Conservation (phyloP, 2,888 invertebrate species). For the Tribolium freemani region DNA sequence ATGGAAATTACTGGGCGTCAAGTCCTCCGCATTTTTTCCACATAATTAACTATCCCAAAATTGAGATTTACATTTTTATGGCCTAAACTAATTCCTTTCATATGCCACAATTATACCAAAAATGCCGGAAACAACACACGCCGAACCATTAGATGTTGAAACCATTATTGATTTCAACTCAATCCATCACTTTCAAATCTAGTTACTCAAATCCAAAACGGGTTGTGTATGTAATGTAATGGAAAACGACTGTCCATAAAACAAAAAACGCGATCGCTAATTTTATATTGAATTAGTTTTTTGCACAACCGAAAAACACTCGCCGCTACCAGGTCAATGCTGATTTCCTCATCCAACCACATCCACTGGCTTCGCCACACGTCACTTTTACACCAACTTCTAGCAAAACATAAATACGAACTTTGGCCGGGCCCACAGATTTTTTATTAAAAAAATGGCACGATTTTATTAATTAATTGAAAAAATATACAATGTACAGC, state of each 20-base stretch:
- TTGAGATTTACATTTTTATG: constrained; percentile 44
- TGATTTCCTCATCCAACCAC: background rate
- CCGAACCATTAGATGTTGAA: background rate
- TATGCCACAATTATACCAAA: background rate
- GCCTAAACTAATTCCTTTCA: constrained; percentile 21
- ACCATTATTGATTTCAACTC: constrained; percentile 1
- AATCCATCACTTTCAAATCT: constrained; percentile 4
- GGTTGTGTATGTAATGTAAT: background rate
- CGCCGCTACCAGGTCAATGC: constrained; percentile 1
- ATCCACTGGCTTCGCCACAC: background rate
- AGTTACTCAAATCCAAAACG: background rate
- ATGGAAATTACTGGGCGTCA: constrained; percentile 46
- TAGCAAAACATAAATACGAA: background rate
- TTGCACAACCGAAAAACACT: background rate
- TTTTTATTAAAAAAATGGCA: too few relatives aligned
- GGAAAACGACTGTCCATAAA: background rate
- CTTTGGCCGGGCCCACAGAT: too few relatives aligned
- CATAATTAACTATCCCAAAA: constrained; percentile 44
- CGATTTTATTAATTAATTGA: too few relatives aligned
- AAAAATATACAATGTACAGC: too few relatives aligned
- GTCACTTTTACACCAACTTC: background rate
- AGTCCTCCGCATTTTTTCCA: constrained; percentile 44
- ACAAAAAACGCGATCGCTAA: background rate
- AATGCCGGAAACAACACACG: background rate
- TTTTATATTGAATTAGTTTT: background rate